These are phyloP conservation scores for Ochropleura plecta DNA, from an alignment of 2,888 invertebrate genomes.

Conservation along the genomic window DNA sequence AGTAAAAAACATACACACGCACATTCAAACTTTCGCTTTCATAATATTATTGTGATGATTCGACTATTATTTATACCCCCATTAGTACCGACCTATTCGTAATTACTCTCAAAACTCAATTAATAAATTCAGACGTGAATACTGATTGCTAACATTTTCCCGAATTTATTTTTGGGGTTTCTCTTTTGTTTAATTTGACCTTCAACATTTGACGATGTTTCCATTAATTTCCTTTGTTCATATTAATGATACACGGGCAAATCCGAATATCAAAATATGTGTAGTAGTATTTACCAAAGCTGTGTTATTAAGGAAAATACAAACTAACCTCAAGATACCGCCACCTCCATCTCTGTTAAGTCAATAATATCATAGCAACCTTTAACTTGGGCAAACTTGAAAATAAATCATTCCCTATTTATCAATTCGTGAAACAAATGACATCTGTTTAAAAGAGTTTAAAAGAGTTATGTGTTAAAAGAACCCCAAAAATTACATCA, in stretches of 20 bases:
- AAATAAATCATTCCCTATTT: neutral
- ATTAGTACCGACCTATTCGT: neutral
- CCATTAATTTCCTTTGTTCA: neutral
- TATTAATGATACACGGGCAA: neutral
- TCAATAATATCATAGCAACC: slow-evolving; percentile 1
- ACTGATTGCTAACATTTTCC: neutral
- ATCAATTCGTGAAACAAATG: too few relatives aligned
- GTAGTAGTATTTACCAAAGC: neutral
- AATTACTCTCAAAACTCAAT: slow-evolving; percentile 14
- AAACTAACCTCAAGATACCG: neutral
- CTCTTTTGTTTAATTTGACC: slow-evolving; percentile 6
- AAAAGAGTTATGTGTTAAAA: neutral
- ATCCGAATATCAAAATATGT: neutral
- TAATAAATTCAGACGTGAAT: slow-evolving; percentile 10
- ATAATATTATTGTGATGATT: too few relatives aligned
- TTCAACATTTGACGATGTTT: slow-evolving; percentile 11
- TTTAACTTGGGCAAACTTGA: neutral
- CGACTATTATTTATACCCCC: neutral
- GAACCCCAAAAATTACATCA: neutral
- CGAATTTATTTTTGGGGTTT: slow-evolving; percentile 1
- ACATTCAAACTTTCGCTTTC: too few relatives aligned
- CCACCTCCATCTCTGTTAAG: neutral
- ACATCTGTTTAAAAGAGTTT: too few relatives aligned
- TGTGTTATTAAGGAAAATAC: neutral
- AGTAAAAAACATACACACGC: too few relatives aligned